Evolutionary conservation across 1,140 invertebrate species (phyloP).

Genomic region (Mizuhopecten yessoensis): DNA sequence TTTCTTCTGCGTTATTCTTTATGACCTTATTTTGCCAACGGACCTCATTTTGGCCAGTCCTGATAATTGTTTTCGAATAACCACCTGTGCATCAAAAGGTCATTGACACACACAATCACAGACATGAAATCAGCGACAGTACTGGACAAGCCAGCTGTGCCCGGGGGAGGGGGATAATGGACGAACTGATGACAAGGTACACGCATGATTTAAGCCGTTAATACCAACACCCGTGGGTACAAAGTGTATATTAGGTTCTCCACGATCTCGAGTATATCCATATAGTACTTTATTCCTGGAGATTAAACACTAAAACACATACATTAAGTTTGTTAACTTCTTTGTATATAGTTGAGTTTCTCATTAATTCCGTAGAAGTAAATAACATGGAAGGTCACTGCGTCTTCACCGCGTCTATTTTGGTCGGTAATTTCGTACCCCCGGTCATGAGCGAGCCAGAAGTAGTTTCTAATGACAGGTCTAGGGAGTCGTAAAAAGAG

Average conservation of each 20-base stretch:
- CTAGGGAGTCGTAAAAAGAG: neutral
- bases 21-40: too few relatives aligned
- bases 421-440: neutral
- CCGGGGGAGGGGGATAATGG: neutral
- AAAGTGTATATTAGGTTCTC: neutral
- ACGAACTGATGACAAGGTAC: neutral
- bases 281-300: neutral
- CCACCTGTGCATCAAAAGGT: neutral
- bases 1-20: too few relatives aligned
- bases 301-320: neutral
- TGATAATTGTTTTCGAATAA: too few relatives aligned
- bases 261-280: neutral
- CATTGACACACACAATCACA: too few relatives aligned
- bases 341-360: neutral
- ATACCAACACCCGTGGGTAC: neutral
- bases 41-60: too few relatives aligned
- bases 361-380: neutral
- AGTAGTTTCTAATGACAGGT: slow-evolving; percentile 19
- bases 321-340: neutral
- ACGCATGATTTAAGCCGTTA: neutral
- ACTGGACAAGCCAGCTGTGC: neutral
- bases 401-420: neutral
- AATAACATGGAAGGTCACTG: neutral
- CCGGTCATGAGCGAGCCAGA: slow-evolving; percentile 4
- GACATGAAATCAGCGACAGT: neutral